Evolutionary conservation across 2,797 vertebrate genomes (phyloP).

Genomic region (Malacoctenus gilli): DNA sequence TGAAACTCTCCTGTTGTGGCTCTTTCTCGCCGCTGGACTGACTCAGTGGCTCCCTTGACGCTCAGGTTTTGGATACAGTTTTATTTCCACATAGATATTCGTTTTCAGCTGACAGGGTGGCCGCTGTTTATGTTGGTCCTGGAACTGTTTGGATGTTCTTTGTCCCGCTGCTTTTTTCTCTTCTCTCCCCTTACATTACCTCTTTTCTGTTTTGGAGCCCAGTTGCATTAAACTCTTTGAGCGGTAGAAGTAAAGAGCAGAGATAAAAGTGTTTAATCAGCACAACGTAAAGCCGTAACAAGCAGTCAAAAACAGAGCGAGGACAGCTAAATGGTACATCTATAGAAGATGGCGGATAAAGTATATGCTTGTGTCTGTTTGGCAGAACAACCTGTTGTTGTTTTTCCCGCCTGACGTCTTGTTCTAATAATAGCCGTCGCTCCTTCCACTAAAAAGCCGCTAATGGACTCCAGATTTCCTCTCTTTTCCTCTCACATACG

Average conservation of each 20-base stretch:
- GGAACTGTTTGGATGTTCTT: conserved; percentile 25
- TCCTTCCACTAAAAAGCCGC: conserved; percentile 17
- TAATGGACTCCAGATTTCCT: conserved; percentile 68
- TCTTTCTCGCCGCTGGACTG: no score
- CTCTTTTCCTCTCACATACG: conserved; percentile 20
- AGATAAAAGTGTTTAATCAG: background rate
- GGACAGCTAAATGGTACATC: conserved; percentile 1
- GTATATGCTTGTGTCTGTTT: conserved; percentile 38
- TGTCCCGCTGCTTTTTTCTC: background rate
- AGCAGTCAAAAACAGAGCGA: background rate
- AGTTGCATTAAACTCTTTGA: no score
- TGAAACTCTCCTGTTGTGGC: no score
- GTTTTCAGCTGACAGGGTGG: conserved; percentile 32
- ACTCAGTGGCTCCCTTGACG: conserved; percentile 38
- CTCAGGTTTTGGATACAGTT: conserved; percentile 9
- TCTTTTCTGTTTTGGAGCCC: background rate
- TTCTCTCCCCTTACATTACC: background rate
- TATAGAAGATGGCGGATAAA: no score
- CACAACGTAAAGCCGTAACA: conserved; percentile 2
- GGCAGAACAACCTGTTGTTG: conserved; percentile 20
- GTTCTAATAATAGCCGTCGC: conserved; percentile 56
- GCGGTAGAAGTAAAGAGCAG: no score
- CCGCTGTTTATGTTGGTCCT: conserved; percentile 27
- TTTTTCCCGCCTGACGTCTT: conserved; percentile 6
- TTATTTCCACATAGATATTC: conserved; percentile 32